These are phyloP conservation scores for Periophthalmus magnuspinnatus DNA, from an alignment of 2,797 vertebrate genomes.

Conservation along the genomic window DNA sequence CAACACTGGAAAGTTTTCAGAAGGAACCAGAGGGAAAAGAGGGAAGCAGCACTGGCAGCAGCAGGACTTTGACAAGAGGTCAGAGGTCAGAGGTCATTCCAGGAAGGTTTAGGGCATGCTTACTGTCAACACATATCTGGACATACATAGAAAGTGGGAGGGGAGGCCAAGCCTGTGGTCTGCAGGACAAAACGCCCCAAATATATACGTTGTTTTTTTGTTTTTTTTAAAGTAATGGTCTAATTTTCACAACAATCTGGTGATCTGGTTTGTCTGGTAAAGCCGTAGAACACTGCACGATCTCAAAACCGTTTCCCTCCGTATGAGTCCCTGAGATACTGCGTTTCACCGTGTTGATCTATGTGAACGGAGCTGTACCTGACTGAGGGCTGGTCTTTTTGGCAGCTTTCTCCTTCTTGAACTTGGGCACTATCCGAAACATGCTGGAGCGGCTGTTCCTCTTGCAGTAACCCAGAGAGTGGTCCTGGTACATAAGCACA, in stretches of 20 bases:
- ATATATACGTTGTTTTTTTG: constrained; percentile 11
- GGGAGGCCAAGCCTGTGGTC: constrained; percentile 65
- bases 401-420: constrained; percentile 95
- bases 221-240: constrained; percentile 14
- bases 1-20: constrained; percentile 22
- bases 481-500: constrained; percentile 85
- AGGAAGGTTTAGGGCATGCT: constrained; percentile 79
- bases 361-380: constrained; percentile 81
- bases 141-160: constrained; percentile 57
- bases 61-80: constrained; percentile 65
- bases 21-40: constrained; percentile 43
- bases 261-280: constrained; percentile 6
- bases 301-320: constrained; percentile 8
- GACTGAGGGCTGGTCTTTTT: constrained; percentile 92
- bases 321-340: neutral
- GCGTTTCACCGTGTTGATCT: constrained; percentile 10
- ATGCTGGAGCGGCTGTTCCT: constrained; percentile 94
- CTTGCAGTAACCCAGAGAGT: constrained; percentile 92
- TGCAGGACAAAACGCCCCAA: constrained; percentile 50
- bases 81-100: constrained; percentile 60
- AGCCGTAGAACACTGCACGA: neutral
- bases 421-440: constrained; percentile 98
- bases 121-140: constrained; percentile 64
- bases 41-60: constrained; percentile 78
- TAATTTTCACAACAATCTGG: neutral